Evolutionary conservation across 2,113 vertebrate genomes (phyloP).

Genomic region (Tor tambroides): DNA sequence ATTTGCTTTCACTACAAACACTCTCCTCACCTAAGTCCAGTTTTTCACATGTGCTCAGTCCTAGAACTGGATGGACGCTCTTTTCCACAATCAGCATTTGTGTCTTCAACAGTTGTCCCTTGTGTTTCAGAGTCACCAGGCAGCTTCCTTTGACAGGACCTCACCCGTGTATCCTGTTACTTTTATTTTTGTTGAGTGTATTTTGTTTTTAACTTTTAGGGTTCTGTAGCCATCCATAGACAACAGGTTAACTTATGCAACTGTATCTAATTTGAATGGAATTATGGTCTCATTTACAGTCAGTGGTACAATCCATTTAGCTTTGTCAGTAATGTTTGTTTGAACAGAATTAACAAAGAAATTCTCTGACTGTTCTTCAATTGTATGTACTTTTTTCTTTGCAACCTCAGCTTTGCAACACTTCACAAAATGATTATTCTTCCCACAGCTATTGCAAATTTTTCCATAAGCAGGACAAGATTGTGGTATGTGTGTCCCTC

Average conservation of each 20-base stretch:
- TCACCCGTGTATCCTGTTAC: slow-evolving; percentile 46
- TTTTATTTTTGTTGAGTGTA: slow-evolving; percentile 38
- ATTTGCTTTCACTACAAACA: slow-evolving; percentile 37
- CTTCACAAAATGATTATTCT: slow-evolving; percentile 19
- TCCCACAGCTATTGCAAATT: slow-evolving; percentile 32
- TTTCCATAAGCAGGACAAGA: slow-evolving; percentile 50
- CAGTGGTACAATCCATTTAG: slow-evolving; percentile 33
- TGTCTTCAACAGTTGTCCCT: slow-evolving; percentile 3
- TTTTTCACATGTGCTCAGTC: slow-evolving; percentile 22
- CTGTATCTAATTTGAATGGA: slow-evolving; percentile 47
- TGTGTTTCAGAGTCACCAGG: slow-evolving; percentile 35
- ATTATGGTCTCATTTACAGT: slow-evolving; percentile 40
- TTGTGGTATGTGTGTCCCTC: slow-evolving; percentile 1
- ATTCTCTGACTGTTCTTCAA: slow-evolving; percentile 16
- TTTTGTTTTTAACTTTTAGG: slow-evolving; percentile 43
- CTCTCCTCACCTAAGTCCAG: slow-evolving; percentile 43
- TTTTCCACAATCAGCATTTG: slow-evolving; percentile 35
- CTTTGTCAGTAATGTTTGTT: background rate
- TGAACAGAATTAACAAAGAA: slow-evolving; percentile 33
- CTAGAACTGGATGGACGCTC: slow-evolving; percentile 36
- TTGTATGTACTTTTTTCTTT: slow-evolving; percentile 43
- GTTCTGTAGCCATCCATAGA: slow-evolving; percentile 12
- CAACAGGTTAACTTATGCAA: slow-evolving; percentile 44
- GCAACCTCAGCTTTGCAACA: slow-evolving; percentile 7
- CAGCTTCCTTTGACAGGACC: slow-evolving; percentile 39